A percentile compares a stretch with the other conserved stretches of the same genome.
Evolutionary conservation across 2,797 vertebrate genomes (phyloP).

Genomic region (Pseudocheirus occidentalis): DNA sequence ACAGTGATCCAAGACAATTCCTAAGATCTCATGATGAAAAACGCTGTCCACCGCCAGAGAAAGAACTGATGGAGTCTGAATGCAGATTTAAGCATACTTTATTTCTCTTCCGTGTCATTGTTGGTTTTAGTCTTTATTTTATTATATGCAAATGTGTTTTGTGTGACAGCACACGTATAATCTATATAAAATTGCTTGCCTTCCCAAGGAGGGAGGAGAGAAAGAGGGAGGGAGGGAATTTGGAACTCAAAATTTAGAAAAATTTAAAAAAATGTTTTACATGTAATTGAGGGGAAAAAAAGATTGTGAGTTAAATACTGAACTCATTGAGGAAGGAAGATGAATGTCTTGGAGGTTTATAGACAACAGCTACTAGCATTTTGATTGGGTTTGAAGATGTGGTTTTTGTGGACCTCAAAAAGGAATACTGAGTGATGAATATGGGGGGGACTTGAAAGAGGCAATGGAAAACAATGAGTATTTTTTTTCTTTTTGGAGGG

Average conservation of each 20-base stretch:
- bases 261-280: neutral
- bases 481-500: too few relatives aligned
- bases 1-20: neutral
- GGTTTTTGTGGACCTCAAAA: neutral
- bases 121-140: neutral
- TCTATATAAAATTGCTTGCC: neutral
- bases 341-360: neutral
- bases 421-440: neutral
- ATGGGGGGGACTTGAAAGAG: neutral
- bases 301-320: neutral
- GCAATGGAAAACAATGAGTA: neutral
- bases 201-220: neutral
- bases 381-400: neutral
- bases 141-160: neutral
- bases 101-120: neutral
- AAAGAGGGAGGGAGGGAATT: neutral
- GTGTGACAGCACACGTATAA: neutral
- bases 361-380: neutral
- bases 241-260: neutral
- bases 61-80: neutral
- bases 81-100: neutral
- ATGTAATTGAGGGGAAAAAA: neutral
- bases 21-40: neutral
- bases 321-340: neutral
- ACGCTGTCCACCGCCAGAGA: neutral